Evolutionary conservation across 2,113 vertebrate species (phyloP).

Genomic region (Poecile atricapillus): DNA sequence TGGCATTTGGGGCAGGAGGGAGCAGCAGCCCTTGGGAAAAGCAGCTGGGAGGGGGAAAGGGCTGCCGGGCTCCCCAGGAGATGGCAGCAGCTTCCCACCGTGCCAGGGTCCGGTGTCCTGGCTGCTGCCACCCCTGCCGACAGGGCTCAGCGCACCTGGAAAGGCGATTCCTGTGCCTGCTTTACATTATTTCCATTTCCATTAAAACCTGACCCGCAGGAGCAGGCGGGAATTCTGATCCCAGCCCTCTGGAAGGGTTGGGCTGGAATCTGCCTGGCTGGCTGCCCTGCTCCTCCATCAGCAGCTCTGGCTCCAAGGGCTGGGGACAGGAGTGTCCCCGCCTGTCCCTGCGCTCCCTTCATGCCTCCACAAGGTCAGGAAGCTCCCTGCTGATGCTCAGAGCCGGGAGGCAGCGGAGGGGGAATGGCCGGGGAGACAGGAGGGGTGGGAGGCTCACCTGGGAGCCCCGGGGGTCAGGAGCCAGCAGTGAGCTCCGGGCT

Average conservation of each 20-base stretch:
- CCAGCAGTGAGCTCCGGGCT: background rate
- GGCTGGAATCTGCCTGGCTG: background rate
- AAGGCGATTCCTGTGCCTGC: background rate
- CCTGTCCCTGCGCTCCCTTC: background rate
- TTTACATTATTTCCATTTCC: background rate
- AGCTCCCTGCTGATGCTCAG: background rate
- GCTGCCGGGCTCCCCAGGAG: background rate
- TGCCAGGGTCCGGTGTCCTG: background rate
- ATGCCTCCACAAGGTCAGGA: background rate
- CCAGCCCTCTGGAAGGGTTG: background rate
- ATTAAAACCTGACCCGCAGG: fast-evolving
- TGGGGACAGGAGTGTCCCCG: background rate
- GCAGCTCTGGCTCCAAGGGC: background rate
- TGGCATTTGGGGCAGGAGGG: background rate
- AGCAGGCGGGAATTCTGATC: background rate
- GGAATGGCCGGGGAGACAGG: background rate
- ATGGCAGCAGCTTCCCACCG: conserved; percentile 29
- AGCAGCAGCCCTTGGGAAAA: background rate
- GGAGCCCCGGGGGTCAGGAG: background rate
- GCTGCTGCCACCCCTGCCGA: background rate
- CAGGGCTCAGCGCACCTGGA: background rate
- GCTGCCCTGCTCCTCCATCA: fast-evolving
- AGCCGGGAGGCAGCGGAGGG: background rate
- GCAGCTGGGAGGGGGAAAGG: background rate
- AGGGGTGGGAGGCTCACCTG: background rate